Conservation (phyloP, 2,888 invertebrate species). For the Rhingia campestris region DNA sequence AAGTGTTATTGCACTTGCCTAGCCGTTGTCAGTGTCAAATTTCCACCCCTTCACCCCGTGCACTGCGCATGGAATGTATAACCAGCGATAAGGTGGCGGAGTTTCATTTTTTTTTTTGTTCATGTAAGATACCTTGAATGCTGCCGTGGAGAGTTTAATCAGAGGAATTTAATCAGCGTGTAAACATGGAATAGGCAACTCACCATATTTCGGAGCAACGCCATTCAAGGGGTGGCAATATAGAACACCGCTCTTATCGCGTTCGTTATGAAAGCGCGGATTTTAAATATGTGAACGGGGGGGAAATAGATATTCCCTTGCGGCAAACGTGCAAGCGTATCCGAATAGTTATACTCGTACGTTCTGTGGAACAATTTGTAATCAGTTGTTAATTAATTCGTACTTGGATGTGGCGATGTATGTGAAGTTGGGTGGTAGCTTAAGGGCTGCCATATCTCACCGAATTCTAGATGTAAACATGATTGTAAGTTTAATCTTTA, state of each 20-base stretch:
- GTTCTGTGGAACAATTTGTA: slow-evolving; percentile 19
- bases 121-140: slow-evolving; percentile 44
- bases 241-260: slow-evolving; percentile 21
- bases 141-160: slow-evolving; percentile 44
- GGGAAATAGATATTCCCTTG: slow-evolving; percentile 14
- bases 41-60: slow-evolving; percentile 10
- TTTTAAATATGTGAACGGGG: neutral
- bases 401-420: slow-evolving; percentile 38
- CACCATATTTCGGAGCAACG: neutral
- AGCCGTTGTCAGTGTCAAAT: slow-evolving; percentile 36
- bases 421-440: neutral
- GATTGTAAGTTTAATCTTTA: neutral
- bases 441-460: slow-evolving; percentile 6
- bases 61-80: neutral
- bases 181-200: slow-evolving; percentile 50
- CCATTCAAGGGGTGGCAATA: neutral
- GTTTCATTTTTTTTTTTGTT: slow-evolving; percentile 29
- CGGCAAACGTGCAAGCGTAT: neutral
- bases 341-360: slow-evolving; percentile 31
- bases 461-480: slow-evolving; percentile 18
- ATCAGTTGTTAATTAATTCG: slow-evolving; percentile 64
- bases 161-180: slow-evolving; percentile 63
- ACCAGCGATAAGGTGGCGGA: slow-evolving; percentile 37
- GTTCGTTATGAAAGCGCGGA: slow-evolving; percentile 13
- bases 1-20: slow-evolving; percentile 45